Evolutionary conservation across 2,888 invertebrate genomes (phyloP).

Genomic region (Tinea semifulvella): DNA sequence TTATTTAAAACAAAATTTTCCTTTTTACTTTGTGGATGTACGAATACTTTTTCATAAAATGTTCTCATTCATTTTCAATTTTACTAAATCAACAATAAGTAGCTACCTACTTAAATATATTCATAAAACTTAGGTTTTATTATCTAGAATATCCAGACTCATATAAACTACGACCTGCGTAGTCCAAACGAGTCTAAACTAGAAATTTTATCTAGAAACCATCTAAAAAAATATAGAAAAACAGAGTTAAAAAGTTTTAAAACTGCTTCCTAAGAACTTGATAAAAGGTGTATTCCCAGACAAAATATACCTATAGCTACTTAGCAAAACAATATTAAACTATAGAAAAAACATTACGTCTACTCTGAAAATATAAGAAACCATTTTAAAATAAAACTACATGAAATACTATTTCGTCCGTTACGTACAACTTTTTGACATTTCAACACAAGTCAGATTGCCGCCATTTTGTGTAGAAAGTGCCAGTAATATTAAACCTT

Average conservation of each 20-base stretch:
- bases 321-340: too few relatives aligned
- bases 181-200: not conserved
- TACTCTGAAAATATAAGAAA: too few relatives aligned
- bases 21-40: not conserved
- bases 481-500: too few relatives aligned
- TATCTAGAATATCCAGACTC: not conserved
- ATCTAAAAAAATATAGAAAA: not conserved
- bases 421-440: too few relatives aligned
- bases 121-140: not conserved
- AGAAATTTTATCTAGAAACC: not conserved
- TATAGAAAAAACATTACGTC: too few relatives aligned
- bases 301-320: too few relatives aligned
- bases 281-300: too few relatives aligned
- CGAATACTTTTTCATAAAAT: not conserved
- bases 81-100: not conserved
- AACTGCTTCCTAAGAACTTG: too few relatives aligned
- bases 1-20: not conserved
- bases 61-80: constrained; percentile 8
- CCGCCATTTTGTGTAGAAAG: too few relatives aligned
- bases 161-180: constrained; percentile 5
- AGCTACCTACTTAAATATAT: not conserved
- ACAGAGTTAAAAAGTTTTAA: not conserved
- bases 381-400: too few relatives aligned
- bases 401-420: too few relatives aligned
- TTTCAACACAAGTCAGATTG: too few relatives aligned